phyloP scores from a whole-genome alignment of 2,797 vertebrate species.

The Lagodon rhomboides region DNA sequence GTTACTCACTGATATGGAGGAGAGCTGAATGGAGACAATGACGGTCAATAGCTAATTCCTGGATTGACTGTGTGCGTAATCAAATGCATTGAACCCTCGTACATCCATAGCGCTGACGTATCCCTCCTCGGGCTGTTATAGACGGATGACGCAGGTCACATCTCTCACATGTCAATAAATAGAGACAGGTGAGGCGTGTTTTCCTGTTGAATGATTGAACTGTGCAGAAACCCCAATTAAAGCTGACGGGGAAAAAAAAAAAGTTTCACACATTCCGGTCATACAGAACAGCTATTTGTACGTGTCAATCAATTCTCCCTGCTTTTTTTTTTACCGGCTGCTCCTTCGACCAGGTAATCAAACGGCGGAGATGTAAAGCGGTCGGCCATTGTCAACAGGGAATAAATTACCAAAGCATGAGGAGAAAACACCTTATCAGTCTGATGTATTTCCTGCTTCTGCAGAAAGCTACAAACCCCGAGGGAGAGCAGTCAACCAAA shows the following conservation, averaged over 20 bases:
- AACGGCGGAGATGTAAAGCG: slow-evolving; percentile 71
- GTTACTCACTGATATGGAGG: slow-evolving; percentile 68
- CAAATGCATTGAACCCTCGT: slow-evolving; percentile 77
- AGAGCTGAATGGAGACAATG: slow-evolving; percentile 60
- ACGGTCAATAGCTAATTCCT: slow-evolving; percentile 74
- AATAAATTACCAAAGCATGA: slow-evolving; percentile 81
- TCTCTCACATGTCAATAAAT: slow-evolving; percentile 68
- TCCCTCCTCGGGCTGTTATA: slow-evolving; percentile 67
- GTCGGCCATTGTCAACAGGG: slow-evolving; percentile 77
- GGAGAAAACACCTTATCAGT: slow-evolving; percentile 81
- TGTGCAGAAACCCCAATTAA: slow-evolving; percentile 62
- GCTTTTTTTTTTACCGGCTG: slow-evolving; percentile 47
- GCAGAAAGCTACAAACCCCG: slow-evolving; percentile 79
- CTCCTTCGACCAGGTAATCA: slow-evolving; percentile 71
- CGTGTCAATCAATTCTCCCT: slow-evolving; percentile 44
- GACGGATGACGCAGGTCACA: slow-evolving; percentile 60
- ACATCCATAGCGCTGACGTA: slow-evolving; percentile 62
- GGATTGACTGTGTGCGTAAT: slow-evolving; percentile 74
- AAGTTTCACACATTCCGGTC: slow-evolving; percentile 56
- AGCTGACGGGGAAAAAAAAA: background rate
- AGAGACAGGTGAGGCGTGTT: slow-evolving; percentile 36
- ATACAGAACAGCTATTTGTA: slow-evolving; percentile 41
- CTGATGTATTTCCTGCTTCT: slow-evolving; percentile 83
- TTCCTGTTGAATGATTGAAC: slow-evolving; percentile 41
- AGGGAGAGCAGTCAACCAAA: slow-evolving; percentile 78